Conservation (phyloP, 2,113 vertebrate species). For the Mohoua ochrocephala region DNA sequence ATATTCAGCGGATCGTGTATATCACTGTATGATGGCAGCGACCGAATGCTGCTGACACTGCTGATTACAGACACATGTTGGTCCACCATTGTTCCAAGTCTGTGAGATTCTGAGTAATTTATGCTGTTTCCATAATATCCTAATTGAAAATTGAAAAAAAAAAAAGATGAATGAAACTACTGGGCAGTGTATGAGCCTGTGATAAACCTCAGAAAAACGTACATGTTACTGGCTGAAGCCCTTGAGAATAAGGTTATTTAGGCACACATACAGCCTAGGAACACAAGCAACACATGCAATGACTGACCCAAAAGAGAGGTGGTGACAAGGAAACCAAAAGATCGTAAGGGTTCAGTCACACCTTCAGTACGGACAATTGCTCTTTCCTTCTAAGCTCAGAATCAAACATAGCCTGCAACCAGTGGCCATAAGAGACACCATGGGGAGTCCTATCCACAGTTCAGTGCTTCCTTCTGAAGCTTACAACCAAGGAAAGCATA, state of each 20-base stretch:
- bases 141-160: constrained; percentile 45
- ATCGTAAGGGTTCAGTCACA: neutral
- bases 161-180: neutral
- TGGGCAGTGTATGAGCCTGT: neutral
- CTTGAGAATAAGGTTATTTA: neutral
- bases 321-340: neutral
- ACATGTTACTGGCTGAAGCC: neutral
- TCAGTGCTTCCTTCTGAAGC: neutral
- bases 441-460: neutral
- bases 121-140: constrained; percentile 85
- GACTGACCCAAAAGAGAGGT: neutral
- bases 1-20: constrained; percentile 93
- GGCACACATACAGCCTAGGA: neutral
- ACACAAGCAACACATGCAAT: neutral
- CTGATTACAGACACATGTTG: constrained; percentile 98
- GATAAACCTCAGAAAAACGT: neutral
- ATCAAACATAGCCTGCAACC: neutral
- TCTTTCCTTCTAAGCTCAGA: neutral
- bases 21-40: constrained; percentile 81
- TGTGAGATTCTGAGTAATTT: constrained; percentile 82
- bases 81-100: constrained; percentile 87
- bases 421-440: neutral
- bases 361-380: neutral
- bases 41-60: constrained; percentile 83
- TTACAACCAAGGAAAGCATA: neutral